Evolutionary conservation across 2,797 vertebrate species (phyloP), one percentile per base, ranked within the genome.

Genomic region (Nannoperca obscura): DNA sequence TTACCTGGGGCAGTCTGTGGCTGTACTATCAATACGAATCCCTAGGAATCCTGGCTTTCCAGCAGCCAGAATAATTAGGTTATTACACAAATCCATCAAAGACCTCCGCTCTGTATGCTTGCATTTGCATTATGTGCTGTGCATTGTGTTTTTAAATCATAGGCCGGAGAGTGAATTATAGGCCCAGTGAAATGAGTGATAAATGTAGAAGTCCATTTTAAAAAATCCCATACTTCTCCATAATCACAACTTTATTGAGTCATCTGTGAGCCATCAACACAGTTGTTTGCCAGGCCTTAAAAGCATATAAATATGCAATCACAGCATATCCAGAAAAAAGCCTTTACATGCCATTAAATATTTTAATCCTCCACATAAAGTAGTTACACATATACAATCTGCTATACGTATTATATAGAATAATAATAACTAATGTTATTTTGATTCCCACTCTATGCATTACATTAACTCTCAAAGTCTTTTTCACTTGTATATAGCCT

Each of bases 301-400:
- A 89, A 92, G 90, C 91, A 92, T 89, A 89, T 90, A 86, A 90
- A 91, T 87, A 88, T 90, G 91, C 88, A 91, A 89, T 91, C 80
- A 46, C 80, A 88, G 89, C 89, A 86, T 40, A 81, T 82, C 40
- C 55, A 74, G 68, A 74, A 84, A 79, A 84, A 83, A 74, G 27
- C 76, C 68, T 86, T 90, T 87, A 86, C 71, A 80, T 77, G 40
- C 49, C 72, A 90, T 91, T 88, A 92, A 94, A 93, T 89, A 93
- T 93, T 92, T 76, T 93, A 59, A 78, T 68, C 60, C 57, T 86
- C 55, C 38, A 54, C 78, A 89, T 90, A 76, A 86, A 91, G 83
- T 80, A 76, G 73, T 88, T 65, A 76, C 61, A 77, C 32, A 49
- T 66, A 5, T 27, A 1, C 8, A 53, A n/a, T 50, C n/a, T 65